Base-by-base conservation (phyloP, 2,113 vertebrate species). In the Pseudolaguvia tuberculata region DNA sequence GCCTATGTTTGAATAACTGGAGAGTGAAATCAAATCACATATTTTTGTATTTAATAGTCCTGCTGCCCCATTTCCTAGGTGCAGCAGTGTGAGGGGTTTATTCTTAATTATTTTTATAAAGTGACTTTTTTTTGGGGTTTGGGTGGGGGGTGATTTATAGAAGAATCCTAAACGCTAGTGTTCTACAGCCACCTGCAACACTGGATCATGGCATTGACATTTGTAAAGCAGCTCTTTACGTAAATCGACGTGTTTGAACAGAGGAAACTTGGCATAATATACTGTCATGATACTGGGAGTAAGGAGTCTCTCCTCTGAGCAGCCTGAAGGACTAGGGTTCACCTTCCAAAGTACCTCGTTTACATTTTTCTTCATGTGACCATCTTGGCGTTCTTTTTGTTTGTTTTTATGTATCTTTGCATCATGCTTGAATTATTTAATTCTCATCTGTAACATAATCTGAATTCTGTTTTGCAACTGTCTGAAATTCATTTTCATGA, bases 11-110 rank as follows among this genome's bases (percentile, higher is more conserved):
- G 53, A 79, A 52, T 72, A 35, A 52, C 69, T 74, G 76, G 75
- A 76, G 75, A 72, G 59, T 70, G 48, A 79, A 83, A 70, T 51
- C 39, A 82, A 80, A 85, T 85, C 76, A 87, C 92, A 89, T 98
- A 98, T 96, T 98, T 98, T 98, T 97, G 89, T 99, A 99, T 95
- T 94, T 94, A 92, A 98, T 91, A 91, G 90, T 93, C 93, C 92
- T 91, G 92, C 93, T 94, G 93, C 93, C 92, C 88, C 86, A 85
- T 91, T 88, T 92, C 92, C 84, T 91, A 89, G 88, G 86, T 88
- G 87, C 80, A 84, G 89, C 90, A 85, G 93, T 91, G 87, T 88
- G 78, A 80, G 42, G 55, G n/a, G 80, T 84, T 86, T 73, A 75
- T 82, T 82, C 65, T 73, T 79, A 83, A 78, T 91, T 89, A 89